Conservation (phyloP, 2,113 vertebrate species). For the Calypte anna region DNA sequence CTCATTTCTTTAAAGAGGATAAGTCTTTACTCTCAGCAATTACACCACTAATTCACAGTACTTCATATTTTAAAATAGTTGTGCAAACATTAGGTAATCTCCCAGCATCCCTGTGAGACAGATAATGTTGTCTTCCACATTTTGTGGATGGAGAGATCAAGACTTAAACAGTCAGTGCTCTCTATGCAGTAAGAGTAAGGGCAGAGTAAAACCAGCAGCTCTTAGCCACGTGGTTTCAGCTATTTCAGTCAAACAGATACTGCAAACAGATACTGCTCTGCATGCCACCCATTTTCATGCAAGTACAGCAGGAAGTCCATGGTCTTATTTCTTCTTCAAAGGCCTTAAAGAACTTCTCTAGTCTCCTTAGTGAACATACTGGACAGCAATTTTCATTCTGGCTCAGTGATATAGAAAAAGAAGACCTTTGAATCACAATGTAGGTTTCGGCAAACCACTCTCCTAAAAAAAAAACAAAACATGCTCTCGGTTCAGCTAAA, state of each 20-base stretch:
- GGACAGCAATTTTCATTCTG: neutral
- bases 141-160: slow-evolving; percentile 9
- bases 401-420: neutral
- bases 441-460: neutral
- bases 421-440: neutral
- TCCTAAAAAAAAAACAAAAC: neutral
- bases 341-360: neutral
- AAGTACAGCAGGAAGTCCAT: neutral
- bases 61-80: slow-evolving; percentile 49
- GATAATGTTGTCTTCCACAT: slow-evolving; percentile 43
- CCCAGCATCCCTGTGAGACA: neutral
- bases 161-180: neutral
- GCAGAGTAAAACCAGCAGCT: neutral
- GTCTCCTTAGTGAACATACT: neutral
- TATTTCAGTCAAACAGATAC: neutral
- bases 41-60: slow-evolving; percentile 35
- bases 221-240: neutral
- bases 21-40: slow-evolving; percentile 41
- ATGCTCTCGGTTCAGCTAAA: neutral
- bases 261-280: neutral
- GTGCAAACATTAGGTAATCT: slow-evolving; percentile 42
- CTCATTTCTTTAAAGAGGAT: slow-evolving; percentile 3
- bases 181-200: neutral
- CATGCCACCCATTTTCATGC: neutral
- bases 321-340: neutral